Percentiles rank a stretch among this genome's conserved stretches.
Evolutionary conservation across 2,113 vertebrate genomes (phyloP).

Genomic region (Phrynosoma platyrhinos): DNA sequence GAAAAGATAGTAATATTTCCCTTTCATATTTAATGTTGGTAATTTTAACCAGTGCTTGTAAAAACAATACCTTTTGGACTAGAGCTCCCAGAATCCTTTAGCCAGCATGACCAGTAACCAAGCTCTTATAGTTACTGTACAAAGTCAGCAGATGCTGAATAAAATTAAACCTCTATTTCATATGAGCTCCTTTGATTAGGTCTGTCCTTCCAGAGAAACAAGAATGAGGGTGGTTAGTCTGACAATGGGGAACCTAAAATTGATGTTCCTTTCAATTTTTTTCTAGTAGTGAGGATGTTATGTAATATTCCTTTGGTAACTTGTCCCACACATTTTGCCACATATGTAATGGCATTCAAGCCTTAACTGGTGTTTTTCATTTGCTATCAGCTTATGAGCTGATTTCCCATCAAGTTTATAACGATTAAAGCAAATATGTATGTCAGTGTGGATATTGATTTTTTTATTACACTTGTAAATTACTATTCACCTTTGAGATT

Average conservation of each 20-base stretch:
- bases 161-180: not conserved
- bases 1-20: not conserved
- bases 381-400: constrained; percentile 19
- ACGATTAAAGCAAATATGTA: constrained; percentile 29
- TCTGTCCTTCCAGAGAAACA: not conserved
- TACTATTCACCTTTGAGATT: constrained; percentile 13
- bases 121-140: not conserved
- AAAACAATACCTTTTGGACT: too few relatives aligned
- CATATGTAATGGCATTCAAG: not conserved
- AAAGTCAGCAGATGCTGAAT: not conserved
- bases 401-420: constrained; percentile 28
- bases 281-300: not conserved
- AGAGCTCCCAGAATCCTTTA: too few relatives aligned
- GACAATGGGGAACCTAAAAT: too few relatives aligned
- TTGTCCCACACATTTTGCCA: not conserved
- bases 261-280: not conserved
- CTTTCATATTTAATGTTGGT: not conserved
- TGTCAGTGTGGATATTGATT: constrained; percentile 27
- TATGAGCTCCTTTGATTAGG: not conserved
- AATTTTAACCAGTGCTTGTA: not conserved
- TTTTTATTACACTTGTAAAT: constrained; percentile 26
- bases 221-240: not conserved
- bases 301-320: not conserved
- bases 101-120: too few relatives aligned
- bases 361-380: constrained; percentile 13